Percentiles rank a stretch among this genome's conserved stretches.
Conservation (phyloP, 2,113 vertebrate species). For the Mola mola region DNA sequence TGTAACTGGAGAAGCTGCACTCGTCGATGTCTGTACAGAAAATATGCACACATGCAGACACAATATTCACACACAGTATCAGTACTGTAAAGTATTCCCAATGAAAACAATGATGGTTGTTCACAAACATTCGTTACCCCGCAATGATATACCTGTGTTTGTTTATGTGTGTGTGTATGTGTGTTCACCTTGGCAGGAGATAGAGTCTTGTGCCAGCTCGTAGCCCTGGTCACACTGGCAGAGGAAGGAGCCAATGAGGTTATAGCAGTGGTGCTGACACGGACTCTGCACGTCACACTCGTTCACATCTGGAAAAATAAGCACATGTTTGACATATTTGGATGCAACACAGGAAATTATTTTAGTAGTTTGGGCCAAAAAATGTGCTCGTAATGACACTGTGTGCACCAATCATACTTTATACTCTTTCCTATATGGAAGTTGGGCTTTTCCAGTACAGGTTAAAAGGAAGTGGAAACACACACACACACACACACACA, state of each 20-base stretch:
- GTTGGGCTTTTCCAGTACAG: neutral
- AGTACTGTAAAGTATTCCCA: too few species aligned
- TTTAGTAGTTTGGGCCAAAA: neutral
- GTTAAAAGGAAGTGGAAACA: neutral
- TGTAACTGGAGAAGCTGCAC: slow-evolving; percentile 90
- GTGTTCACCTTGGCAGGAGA: slow-evolving; percentile 90
- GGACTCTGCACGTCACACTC: slow-evolving; percentile 91
- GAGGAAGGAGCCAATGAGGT: slow-evolving; percentile 92
- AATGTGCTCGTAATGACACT: neutral
- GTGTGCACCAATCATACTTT: neutral
- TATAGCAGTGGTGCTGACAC: slow-evolving; percentile 94
- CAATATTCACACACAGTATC: slow-evolving; percentile 9
- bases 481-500: neutral
- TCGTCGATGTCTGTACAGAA: slow-evolving; percentile 88
- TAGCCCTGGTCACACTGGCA: slow-evolving; percentile 94
- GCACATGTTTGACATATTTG: slow-evolving; percentile 28
- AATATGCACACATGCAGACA: slow-evolving; percentile 6
- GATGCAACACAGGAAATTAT: neutral
- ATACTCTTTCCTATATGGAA: neutral
- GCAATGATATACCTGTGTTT: neutral
- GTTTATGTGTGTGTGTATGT: slow-evolving; percentile 6
- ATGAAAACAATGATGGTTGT: neutral
- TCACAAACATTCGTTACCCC: neutral
- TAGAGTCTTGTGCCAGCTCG: slow-evolving; percentile 88
- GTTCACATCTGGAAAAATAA: slow-evolving; percentile 88